Percentiles rank a stretch among this genome's conserved stretches.
Conservation (phyloP, 2,888 invertebrate species). For the Meloe dianella region DNA sequence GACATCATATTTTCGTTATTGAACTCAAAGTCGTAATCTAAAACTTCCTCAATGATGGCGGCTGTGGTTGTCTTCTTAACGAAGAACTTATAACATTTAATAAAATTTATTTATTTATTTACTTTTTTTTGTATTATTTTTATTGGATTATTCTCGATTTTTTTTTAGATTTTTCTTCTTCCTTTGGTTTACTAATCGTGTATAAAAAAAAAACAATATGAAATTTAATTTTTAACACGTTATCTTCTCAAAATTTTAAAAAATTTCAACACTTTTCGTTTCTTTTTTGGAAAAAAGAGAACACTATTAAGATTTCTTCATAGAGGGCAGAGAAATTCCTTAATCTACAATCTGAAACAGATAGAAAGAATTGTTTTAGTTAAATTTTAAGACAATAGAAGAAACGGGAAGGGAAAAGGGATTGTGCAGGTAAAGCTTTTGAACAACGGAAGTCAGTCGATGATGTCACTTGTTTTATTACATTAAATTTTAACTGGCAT, state of each 20-base stretch:
- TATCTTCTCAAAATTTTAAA: constrained; percentile 10
- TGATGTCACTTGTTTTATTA: constrained; percentile 11
- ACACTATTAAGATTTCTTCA: constrained; percentile 28
- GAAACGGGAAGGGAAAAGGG: constrained; percentile 3
- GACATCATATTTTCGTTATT: constrained; percentile 70
- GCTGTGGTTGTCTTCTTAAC: constrained; percentile 30
- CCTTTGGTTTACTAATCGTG: constrained; percentile 26
- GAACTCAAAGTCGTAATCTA: constrained; percentile 45
- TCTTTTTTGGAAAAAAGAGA: not conserved
- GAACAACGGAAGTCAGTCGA: constrained; percentile 9
- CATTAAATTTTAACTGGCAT: constrained; percentile 12
- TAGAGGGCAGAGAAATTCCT: constrained; percentile 33
- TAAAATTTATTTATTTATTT: constrained; percentile 29
- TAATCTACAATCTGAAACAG: constrained; percentile 49
- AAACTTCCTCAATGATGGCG: constrained; percentile 46
- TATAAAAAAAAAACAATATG: constrained; percentile 32
- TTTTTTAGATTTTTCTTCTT: not conserved
- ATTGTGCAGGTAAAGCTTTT: constrained; percentile 12
- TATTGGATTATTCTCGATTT: not conserved
- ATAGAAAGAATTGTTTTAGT: constrained; percentile 24
- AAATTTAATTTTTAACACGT: constrained; percentile 33
- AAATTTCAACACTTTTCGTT: constrained; percentile 21
- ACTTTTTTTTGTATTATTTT: not conserved
- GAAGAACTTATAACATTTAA: constrained; percentile 33
- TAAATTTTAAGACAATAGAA: constrained; percentile 5